phyloP scores from a whole-genome alignment of 1,140 invertebrate species.

The Euura saliciscinereae region DNA sequence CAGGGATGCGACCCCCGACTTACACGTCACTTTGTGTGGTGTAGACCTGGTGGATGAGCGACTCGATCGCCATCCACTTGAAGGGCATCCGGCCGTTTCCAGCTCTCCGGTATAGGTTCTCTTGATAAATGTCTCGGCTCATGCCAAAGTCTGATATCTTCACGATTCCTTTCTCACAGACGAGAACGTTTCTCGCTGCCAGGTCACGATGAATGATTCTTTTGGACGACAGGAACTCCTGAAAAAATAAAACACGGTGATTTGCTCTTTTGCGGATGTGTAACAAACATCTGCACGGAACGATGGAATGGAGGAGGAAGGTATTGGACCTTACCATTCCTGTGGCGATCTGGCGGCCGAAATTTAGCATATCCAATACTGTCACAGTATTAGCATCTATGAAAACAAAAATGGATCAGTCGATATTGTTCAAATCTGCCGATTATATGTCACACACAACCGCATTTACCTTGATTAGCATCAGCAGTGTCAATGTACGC shows the following conservation, averaged over 20 bases:
- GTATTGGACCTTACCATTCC: no score
- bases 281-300: no score
- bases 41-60: constrained; percentile 87
- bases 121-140: constrained; percentile 85
- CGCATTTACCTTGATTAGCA: no score
- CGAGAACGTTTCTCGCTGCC: constrained; percentile 87
- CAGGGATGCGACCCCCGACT: constrained; percentile 40
- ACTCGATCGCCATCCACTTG: constrained; percentile 89
- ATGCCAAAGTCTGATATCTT: constrained; percentile 94
- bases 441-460: no score
- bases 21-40: constrained; percentile 91
- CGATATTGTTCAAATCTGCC: no score
- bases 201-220: constrained; percentile 88
- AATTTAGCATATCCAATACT: no score
- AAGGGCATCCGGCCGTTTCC: constrained; percentile 57
- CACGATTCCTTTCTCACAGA: constrained; percentile 75
- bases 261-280: no score
- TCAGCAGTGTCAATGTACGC: no score
- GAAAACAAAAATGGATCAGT: no score
- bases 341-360: no score
- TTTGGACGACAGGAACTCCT: constrained; percentile 75
- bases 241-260: constrained; percentile 28
- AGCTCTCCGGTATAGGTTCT: constrained; percentile 78
- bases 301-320: no score
- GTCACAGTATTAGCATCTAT: no score